phyloP scores from a whole-genome alignment of 2,888 invertebrate species.

The Hesperia comma region DNA sequence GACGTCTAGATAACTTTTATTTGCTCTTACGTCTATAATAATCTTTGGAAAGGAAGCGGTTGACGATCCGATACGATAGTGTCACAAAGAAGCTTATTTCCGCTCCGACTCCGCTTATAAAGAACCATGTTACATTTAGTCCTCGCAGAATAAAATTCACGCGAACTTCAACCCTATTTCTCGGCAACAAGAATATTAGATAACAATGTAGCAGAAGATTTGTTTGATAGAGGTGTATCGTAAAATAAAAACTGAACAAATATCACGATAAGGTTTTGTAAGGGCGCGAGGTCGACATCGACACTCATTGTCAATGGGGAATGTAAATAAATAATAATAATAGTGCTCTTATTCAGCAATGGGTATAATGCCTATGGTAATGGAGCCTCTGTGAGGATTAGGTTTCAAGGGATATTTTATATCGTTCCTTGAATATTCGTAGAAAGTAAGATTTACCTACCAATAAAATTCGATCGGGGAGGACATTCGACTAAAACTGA shows the following conservation, averaged over 20 bases:
- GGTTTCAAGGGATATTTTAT: no score
- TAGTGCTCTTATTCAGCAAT: slow-evolving; percentile 20
- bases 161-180: slow-evolving; percentile 46
- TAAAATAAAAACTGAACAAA: slow-evolving; percentile 82
- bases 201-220: slow-evolving; percentile 30
- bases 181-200: slow-evolving; percentile 35
- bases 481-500: no score
- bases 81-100: slow-evolving; percentile 83
- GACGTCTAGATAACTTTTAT: slow-evolving; percentile 69
- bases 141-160: slow-evolving; percentile 42
- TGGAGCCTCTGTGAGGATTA: slow-evolving; percentile 45
- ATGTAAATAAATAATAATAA: slow-evolving; percentile 55
- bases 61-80: slow-evolving; percentile 79
- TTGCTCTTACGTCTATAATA: slow-evolving; percentile 75
- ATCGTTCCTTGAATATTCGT: no score
- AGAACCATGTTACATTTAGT: slow-evolving; percentile 61
- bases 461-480: no score
- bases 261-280: slow-evolving; percentile 79
- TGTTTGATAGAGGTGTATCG: slow-evolving; percentile 69
- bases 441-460: no score
- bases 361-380: slow-evolving; percentile 51
- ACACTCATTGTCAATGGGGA: slow-evolving; percentile 60
- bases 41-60: slow-evolving; percentile 80
- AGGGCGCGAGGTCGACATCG: slow-evolving; percentile 75
- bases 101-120: slow-evolving; percentile 69